Conservation (phyloP, 2,888 invertebrate species). For the Drosophila anceps region DNA sequence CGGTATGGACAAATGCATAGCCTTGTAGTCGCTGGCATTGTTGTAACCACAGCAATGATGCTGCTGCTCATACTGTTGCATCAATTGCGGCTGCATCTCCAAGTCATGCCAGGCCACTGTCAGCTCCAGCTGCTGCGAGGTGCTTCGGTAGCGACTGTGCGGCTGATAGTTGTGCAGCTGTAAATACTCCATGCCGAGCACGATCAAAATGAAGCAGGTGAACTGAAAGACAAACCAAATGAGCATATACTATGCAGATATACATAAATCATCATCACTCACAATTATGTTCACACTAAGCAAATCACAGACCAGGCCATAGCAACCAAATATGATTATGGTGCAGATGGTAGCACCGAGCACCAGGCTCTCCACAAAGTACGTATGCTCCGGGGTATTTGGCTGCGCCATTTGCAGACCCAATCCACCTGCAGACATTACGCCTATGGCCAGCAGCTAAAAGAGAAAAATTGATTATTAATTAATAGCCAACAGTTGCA, state of each 20-base stretch:
- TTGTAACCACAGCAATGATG: slow-evolving; percentile 75
- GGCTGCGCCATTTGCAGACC: slow-evolving; percentile 75
- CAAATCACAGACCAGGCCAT: slow-evolving; percentile 74
- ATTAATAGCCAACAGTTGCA: neutral
- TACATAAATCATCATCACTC: slow-evolving; percentile 28
- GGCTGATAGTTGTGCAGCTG: slow-evolving; percentile 77
- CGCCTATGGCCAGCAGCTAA: slow-evolving; percentile 75
- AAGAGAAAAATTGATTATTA: neutral
- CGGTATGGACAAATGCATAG: slow-evolving; percentile 65
- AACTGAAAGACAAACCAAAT: slow-evolving; percentile 57
- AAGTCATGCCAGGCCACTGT: slow-evolving; percentile 68
- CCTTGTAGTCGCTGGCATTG: slow-evolving; percentile 69
- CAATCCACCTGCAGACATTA: slow-evolving; percentile 67
- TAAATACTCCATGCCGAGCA: slow-evolving; percentile 74
- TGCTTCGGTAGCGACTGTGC: slow-evolving; percentile 56
- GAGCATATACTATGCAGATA: neutral
- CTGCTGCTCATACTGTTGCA: slow-evolving; percentile 66
- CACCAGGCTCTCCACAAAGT: slow-evolving; percentile 77
- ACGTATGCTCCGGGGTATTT: slow-evolving; percentile 79
- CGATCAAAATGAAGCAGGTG: slow-evolving; percentile 72
- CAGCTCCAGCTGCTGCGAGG: slow-evolving; percentile 69
- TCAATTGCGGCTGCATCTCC: slow-evolving; percentile 60
- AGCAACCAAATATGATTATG: slow-evolving; percentile 80
- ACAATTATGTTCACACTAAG: slow-evolving; percentile 78
- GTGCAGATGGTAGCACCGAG: slow-evolving; percentile 77